Conservation (phyloP, 2,113 vertebrate genomes). For the Aptenodytes forsteri region DNA sequence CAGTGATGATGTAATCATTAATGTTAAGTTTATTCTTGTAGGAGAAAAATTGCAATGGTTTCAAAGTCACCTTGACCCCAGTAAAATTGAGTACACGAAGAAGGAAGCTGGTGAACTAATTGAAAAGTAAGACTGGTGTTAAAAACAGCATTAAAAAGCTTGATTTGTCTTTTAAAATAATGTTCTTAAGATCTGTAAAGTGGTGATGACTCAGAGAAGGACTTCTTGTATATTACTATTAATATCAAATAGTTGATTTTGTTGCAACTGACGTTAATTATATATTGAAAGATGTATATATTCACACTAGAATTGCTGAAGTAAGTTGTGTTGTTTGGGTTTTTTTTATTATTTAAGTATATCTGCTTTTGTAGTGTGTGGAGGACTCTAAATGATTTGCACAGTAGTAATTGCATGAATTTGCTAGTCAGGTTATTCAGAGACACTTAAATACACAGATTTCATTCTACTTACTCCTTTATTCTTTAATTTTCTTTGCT, state of each 20-base stretch:
- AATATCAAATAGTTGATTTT: neutral
- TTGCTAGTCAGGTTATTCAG: neutral
- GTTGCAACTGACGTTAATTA: neutral
- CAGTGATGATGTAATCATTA: neutral
- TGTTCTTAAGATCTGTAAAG: neutral
- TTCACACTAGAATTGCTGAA: neutral
- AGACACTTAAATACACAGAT: neutral
- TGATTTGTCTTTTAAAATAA: neutral
- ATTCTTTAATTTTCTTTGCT: neutral
- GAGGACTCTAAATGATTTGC: neutral
- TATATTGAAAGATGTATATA: neutral
- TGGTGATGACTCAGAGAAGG: neutral
- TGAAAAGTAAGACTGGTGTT: slow-evolving; percentile 82
- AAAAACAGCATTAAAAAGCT: neutral
- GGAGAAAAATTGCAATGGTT: slow-evolving; percentile 96
- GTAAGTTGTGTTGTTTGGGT: fast-evolving
- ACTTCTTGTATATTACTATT: neutral
- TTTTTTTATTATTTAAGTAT: neutral
- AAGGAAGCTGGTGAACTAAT: slow-evolving; percentile 87
- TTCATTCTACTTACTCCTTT: neutral
- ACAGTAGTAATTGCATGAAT: neutral
- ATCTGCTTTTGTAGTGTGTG: neutral
- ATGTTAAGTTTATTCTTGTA: slow-evolving; percentile 56
- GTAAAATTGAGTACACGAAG: slow-evolving; percentile 82
- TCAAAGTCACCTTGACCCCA: slow-evolving; percentile 85